Conservation (phyloP, 2,113 vertebrate species). For the Chionodraco myersi region DNA sequence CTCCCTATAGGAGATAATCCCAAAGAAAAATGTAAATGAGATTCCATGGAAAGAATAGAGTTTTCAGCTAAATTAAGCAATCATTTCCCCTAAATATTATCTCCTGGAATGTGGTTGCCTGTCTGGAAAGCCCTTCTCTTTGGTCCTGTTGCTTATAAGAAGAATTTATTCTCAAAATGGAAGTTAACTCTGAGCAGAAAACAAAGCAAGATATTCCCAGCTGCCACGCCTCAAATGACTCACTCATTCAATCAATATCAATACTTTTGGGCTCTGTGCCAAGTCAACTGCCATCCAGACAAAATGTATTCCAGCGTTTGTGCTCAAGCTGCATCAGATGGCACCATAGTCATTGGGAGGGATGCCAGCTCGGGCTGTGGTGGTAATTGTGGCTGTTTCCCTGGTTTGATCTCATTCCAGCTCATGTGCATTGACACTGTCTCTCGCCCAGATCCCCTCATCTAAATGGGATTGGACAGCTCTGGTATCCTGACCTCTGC, state of each 20-base stretch:
- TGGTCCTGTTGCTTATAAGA: slow-evolving; percentile 16
- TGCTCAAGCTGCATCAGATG: slow-evolving; percentile 53
- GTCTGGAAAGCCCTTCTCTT: slow-evolving; percentile 22
- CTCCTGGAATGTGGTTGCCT: slow-evolving; percentile 7
- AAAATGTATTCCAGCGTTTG: slow-evolving; percentile 33
- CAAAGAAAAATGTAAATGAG: slow-evolving; percentile 64
- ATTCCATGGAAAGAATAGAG: slow-evolving; percentile 41
- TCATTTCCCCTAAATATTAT: slow-evolving; percentile 39
- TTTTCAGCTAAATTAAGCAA: slow-evolving; percentile 40
- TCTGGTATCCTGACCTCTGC: slow-evolving; percentile 47
- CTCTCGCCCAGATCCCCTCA: slow-evolving; percentile 12
- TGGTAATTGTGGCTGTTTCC: slow-evolving; percentile 54
- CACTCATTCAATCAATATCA: slow-evolving; percentile 45
- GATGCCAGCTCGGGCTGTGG: slow-evolving; percentile 52
- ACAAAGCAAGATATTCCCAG: slow-evolving; percentile 22
- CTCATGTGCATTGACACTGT: slow-evolving; percentile 43
- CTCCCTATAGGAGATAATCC: slow-evolving; percentile 52
- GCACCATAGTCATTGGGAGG: slow-evolving; percentile 43
- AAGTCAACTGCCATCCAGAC: not conserved
- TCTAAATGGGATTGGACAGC: slow-evolving; percentile 53
- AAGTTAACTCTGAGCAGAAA: slow-evolving; percentile 18
- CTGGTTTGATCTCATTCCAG: slow-evolving; percentile 59
- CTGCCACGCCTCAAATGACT: slow-evolving; percentile 38
- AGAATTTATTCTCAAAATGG: slow-evolving; percentile 3
- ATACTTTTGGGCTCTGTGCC: slow-evolving; percentile 37